These are phyloP conservation scores for Pollimyrus isidori DNA, from an alignment of 2,113 vertebrate genomes.

Conservation along the genomic window DNA sequence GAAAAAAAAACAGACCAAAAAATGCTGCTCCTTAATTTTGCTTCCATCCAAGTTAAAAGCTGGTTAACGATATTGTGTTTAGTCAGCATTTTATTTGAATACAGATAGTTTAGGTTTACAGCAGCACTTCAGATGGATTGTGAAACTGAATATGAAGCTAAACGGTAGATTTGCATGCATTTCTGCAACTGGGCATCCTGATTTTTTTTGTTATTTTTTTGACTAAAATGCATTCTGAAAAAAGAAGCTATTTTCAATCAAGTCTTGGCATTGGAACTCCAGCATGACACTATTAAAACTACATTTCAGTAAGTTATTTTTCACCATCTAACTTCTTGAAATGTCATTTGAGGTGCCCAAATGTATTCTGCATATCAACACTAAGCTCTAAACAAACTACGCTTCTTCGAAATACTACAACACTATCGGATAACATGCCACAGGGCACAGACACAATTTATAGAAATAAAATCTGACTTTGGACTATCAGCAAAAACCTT, in stretches of 20 bases:
- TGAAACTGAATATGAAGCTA: conserved; percentile 46
- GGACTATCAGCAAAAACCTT: neutral
- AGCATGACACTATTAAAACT: neutral
- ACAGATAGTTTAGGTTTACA: conserved; percentile 37
- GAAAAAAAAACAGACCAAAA: neutral
- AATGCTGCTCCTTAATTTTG: neutral
- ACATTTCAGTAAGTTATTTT: neutral
- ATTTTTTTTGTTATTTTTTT: neutral
- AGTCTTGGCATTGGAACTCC: neutral
- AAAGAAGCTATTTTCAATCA: neutral
- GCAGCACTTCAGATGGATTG: conserved; percentile 45
- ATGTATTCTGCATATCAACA: neutral
- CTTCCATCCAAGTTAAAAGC: conserved; percentile 8
- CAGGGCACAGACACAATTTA: neutral
- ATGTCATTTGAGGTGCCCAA: neutral
- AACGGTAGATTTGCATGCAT: conserved; percentile 13
- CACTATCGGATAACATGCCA: neutral
- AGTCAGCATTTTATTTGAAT: conserved; percentile 11
- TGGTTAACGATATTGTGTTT: conserved; percentile 11
- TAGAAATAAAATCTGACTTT: neutral
- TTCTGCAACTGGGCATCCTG: neutral
- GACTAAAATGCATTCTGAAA: neutral
- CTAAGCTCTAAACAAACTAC: neutral
- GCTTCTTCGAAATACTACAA: neutral
- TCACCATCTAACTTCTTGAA: neutral